These are phyloP conservation scores for Agonopterix heracliana DNA, from an alignment of 2,888 invertebrate species.

Conservation along the genomic window DNA sequence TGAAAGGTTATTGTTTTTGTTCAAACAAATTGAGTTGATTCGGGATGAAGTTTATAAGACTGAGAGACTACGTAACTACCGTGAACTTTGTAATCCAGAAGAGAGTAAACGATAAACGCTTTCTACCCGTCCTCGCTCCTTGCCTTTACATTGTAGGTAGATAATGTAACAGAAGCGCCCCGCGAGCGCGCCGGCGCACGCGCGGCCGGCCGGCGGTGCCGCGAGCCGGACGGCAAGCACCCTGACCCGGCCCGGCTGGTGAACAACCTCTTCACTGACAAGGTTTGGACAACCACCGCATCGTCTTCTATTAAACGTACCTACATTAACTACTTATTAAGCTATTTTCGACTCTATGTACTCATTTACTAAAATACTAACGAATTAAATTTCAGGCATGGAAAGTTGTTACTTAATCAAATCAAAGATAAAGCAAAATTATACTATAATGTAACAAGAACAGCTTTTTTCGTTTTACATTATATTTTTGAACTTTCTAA, in stretches of 20 bases:
- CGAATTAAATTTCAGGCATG: too few species aligned
- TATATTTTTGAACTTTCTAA: too few species aligned
- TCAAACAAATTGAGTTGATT: slow-evolving; percentile 23
- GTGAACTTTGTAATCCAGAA: slow-evolving; percentile 64
- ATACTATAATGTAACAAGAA: too few species aligned
- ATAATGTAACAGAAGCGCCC: slow-evolving; percentile 38
- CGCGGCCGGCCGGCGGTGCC: not conserved
- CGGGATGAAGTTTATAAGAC: slow-evolving; percentile 68
- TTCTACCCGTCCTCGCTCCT: slow-evolving; percentile 75
- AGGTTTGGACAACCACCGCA: slow-evolving; percentile 23
- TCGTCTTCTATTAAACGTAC: slow-evolving; percentile 31
- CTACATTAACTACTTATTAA: slow-evolving; percentile 22
- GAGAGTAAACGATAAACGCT: slow-evolving; percentile 68
- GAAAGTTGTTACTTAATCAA: too few species aligned
- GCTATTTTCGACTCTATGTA: slow-evolving; percentile 23
- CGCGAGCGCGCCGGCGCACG: not conserved
- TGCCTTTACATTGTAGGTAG: slow-evolving; percentile 73
- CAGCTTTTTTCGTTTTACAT: too few species aligned
- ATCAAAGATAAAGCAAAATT: too few species aligned
- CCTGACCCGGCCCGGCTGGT: too few species aligned
- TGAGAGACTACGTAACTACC: slow-evolving; percentile 69
- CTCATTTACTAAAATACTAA: slow-evolving; percentile 16
- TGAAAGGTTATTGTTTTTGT: too few species aligned
- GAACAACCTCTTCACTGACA: not conserved
- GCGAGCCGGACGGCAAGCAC: not conserved